Evolutionary conservation across 2,797 vertebrate species (phyloP).

Genomic region (Eleutherodactylus coqui): DNA sequence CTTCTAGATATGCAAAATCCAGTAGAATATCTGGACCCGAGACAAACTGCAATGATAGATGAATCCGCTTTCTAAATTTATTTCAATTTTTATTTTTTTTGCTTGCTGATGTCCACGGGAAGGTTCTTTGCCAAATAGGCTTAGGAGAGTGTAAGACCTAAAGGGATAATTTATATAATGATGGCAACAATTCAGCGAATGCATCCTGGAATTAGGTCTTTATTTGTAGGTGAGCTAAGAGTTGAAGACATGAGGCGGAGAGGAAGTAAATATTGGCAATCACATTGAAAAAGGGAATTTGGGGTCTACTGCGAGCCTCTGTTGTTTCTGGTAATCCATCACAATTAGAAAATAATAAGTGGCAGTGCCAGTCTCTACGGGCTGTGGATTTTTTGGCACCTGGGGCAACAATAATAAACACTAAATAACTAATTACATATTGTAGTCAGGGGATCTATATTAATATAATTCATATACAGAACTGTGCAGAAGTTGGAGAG

Average conservation of each 20-base stretch:
- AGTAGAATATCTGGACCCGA: conserved; percentile 27
- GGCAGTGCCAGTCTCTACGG: not conserved
- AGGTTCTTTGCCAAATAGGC: conserved; percentile 48
- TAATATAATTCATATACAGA: not conserved
- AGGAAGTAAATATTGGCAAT: conserved; percentile 20
- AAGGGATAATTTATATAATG: conserved; percentile 51
- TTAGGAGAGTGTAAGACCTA: not conserved
- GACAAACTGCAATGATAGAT: conserved; percentile 43
- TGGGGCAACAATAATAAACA: conserved; percentile 13
- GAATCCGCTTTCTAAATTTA: conserved; percentile 43
- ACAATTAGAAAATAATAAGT: conserved; percentile 25
- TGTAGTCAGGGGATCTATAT: not conserved
- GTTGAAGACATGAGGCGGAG: not conserved
- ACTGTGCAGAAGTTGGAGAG: not conserved
- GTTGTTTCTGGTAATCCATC: not conserved
- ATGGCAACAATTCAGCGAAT: conserved; percentile 49
- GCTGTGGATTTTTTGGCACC: not conserved
- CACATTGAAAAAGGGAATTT: not conserved
- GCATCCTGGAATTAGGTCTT: conserved; percentile 49
- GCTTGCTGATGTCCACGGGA: conserved; percentile 2
- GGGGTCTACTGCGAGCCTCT: not conserved
- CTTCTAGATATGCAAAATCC: conserved; percentile 35
- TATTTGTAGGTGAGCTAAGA: conserved; percentile 30
- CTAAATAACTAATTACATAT: conserved; percentile 24
- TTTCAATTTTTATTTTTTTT: conserved; percentile 37